These are phyloP conservation scores for Drosophila pegasa DNA, from an alignment of 2,888 invertebrate species.

Conservation along the genomic window DNA sequence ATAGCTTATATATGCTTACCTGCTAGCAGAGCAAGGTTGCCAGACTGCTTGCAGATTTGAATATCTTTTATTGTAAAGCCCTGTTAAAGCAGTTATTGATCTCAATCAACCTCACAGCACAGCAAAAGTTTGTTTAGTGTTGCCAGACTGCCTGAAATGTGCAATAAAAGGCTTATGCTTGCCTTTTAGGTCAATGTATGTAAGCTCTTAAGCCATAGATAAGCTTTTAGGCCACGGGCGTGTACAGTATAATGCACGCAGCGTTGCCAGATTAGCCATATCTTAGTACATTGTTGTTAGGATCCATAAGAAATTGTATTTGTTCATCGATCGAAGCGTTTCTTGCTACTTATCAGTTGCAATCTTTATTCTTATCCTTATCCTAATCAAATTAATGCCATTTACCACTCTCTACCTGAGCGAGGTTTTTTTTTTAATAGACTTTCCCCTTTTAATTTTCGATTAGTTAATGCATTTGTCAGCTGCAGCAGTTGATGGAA, in stretches of 20 bases:
- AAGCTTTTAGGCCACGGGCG: neutral
- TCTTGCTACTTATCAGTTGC: no score
- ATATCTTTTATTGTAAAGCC: neutral
- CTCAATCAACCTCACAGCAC: no score
- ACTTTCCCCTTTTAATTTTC: neutral
- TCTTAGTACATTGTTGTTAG: neutral
- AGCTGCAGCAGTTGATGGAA: neutral
- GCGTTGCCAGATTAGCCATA: neutral
- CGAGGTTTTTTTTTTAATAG: neutral
- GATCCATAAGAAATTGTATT: neutral
- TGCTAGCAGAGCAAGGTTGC: neutral
- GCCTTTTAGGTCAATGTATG: neutral
- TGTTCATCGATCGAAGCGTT: no score
- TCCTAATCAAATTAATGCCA: neutral
- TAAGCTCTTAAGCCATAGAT: neutral
- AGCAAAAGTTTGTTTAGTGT: neutral
- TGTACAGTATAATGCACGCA: no score
- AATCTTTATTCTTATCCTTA: neutral
- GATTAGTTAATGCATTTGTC: neutral
- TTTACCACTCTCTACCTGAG: neutral
- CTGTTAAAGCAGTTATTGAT: neutral
- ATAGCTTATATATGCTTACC: neutral
- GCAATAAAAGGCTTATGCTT: neutral
- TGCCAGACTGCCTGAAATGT: neutral
- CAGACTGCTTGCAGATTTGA: constrained; percentile 1